Percentiles rank a stretch among this genome's conserved stretches.
These are phyloP conservation scores for Melanotaenia maccullochi DNA, from an alignment of 2,797 vertebrate genomes.

Conservation along the genomic window DNA sequence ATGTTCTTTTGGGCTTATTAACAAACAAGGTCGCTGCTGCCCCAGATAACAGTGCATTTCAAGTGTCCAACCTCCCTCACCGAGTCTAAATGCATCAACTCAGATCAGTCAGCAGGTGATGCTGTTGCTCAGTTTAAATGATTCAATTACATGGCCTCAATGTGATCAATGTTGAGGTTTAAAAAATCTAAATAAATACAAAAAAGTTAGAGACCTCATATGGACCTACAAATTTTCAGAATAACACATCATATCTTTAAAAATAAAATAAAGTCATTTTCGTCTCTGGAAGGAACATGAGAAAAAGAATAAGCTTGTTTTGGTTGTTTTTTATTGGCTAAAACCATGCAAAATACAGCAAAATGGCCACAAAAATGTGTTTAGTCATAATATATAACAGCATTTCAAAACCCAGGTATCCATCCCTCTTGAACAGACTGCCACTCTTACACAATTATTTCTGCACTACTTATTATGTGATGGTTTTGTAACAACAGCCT, in stretches of 20 bases:
- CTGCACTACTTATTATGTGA: background rate
- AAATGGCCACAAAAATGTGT: too few relatives aligned
- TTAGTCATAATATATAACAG: background rate
- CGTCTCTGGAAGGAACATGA: too few relatives aligned
- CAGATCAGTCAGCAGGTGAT: constrained; percentile 39
- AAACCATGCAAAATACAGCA: background rate
- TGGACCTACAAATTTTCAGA: background rate
- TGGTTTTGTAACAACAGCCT: background rate
- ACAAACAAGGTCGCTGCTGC: background rate
- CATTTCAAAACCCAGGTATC: background rate
- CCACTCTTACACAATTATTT: background rate
- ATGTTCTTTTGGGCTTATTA: background rate
- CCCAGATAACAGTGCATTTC: background rate
- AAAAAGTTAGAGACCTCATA: background rate
- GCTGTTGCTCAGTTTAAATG: constrained; percentile 18
- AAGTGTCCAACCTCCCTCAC: background rate
- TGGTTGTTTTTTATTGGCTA: background rate
- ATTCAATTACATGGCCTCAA: background rate
- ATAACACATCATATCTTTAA: background rate
- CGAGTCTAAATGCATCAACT: background rate
- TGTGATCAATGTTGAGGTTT: background rate
- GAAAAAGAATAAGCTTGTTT: too few relatives aligned
- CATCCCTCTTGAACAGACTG: background rate
- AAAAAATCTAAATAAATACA: too few relatives aligned
- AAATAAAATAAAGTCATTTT: too few relatives aligned